Evolutionary conservation across 2,888 invertebrate genomes (phyloP), one percentile per base, ranked within the genome.

Genomic region (Arctia plantaginis): DNA sequence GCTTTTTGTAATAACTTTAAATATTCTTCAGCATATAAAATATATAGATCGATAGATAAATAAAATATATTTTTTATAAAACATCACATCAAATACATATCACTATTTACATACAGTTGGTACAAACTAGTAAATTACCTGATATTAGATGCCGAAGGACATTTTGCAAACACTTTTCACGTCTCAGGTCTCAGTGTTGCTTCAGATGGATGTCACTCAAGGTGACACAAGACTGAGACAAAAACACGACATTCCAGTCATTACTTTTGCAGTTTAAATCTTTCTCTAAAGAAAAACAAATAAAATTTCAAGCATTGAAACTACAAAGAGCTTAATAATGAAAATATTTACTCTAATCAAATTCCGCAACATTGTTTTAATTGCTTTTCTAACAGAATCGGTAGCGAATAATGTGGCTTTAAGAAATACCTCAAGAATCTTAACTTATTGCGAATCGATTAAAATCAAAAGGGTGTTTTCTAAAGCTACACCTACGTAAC

Each of bases 341-440:
- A 69, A 69, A 69, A 55, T n/a, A 18, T 69, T 69, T 15, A 18
- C n/a, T 39, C 6, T 33, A 39, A 55, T 55, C n/a, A 39, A 69
- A 69, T 69, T 59, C 69, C 55, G n/a, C 27, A 69, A 69, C 39
- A 39, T 27, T 35, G 55, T 59, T 69, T 69, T 69, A 69, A 69
- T 69, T 59, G 18, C 69, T 59, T 69, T n/a, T 30, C 30, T 23
- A 41, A 44, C 44, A 23, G 44, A 70, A 70, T 70, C 62, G 44
- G 41, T 70, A 7, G 13, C 20, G 70, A 70, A 70, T 23, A 44
- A 62, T 41, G 59, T 55, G 59, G 55, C 30, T 41, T 62, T 70
- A 41, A 62, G 62, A 55, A 62, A 62, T 69, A 62, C 70, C 44
- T 62, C 70, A 62, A 41, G 27, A 62, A 41, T 23, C 44, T 30